Base-by-base conservation (phyloP, 1,140 invertebrate genomes). In the Charaxes varanes region DNA sequence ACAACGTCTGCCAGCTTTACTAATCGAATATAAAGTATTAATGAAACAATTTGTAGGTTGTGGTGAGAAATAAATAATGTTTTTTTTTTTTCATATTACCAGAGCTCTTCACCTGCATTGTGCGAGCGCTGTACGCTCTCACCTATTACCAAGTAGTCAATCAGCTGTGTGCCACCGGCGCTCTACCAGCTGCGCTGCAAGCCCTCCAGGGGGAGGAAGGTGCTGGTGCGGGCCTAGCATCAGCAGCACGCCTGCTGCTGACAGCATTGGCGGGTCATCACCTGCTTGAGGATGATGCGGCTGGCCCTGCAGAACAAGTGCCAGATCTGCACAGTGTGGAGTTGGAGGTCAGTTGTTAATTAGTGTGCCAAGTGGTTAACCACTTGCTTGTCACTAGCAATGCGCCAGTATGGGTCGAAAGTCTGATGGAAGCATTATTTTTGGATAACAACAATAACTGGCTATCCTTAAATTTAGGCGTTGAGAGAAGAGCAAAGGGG, bases 61-160 rank as follows among this genome's bases (percentile, higher is more conserved):
- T 24, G 10, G 6, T 16, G n/a, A n/a, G n/a, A n/a, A n/a, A n/a
- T n/a, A n/a, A n/a, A n/a, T n/a, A n/a, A n/a, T n/a, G n/a, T n/a
- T n/a, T n/a, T n/a, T n/a, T n/a, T 22, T 12, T 2, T 10, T 24
- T 6, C n/a, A n/a, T 27, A 1, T 23, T 31, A 23, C 1, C 78
- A 96, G 95, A 90, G 12, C 95, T 96, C 72, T 97, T 94, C 71
- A 92, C 90, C 4, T 91, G 91, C 62, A 89, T 97, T 44, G 91
- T 97, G 0, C 91, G 93, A 66, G 89, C 92, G 49, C 81, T 97
- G 18, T 97, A 95, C 84, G 95, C 97, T 83, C 85, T 97, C 22
- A 85, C 92, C 23, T 97, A 94, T 78, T 92, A 97, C 70, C 95
- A 97, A 88, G 90, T 94, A 19, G 86, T 97, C 12, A 71, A 88